Conservation (phyloP, 2,113 vertebrate genomes). For the Conger conger region DNA sequence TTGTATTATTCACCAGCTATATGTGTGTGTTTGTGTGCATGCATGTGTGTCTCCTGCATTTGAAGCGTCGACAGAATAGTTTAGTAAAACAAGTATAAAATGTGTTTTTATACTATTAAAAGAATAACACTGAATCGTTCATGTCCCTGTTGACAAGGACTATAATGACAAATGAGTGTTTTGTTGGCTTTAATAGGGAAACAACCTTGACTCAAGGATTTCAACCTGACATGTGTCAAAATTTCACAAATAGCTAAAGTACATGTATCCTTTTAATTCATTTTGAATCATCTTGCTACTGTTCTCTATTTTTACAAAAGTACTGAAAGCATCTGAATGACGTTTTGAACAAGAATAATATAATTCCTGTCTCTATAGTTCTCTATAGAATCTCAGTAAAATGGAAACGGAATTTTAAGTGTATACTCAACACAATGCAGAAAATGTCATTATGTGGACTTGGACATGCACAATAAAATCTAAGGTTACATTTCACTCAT, state of each 20-base stretch:
- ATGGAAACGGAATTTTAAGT: not conserved
- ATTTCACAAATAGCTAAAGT: not conserved
- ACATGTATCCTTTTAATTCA: not conserved
- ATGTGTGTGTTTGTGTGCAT: too few relatives aligned
- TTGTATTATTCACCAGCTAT: too few relatives aligned
- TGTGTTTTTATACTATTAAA: not conserved
- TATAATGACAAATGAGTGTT: not conserved
- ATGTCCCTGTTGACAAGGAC: not conserved
- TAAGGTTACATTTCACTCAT: not conserved
- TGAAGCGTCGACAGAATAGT: too few relatives aligned
- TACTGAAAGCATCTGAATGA: not conserved
- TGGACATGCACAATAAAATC: not conserved
- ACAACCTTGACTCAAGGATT: not conserved
- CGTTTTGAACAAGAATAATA: slow-evolving; percentile 13
- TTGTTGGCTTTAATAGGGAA: not conserved
- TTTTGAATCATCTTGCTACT: not conserved
- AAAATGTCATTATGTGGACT: not conserved
- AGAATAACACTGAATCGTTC: not conserved
- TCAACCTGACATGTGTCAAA: not conserved
- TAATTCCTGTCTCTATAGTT: slow-evolving; percentile 17
- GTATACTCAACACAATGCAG: not conserved
- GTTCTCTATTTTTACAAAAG: not conserved
- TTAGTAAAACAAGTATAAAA: too few relatives aligned
- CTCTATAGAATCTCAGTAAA: not conserved
- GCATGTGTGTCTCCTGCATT: too few relatives aligned